phyloP scores from a whole-genome alignment of 2,888 invertebrate species.

The Xestia rhomboidea region DNA sequence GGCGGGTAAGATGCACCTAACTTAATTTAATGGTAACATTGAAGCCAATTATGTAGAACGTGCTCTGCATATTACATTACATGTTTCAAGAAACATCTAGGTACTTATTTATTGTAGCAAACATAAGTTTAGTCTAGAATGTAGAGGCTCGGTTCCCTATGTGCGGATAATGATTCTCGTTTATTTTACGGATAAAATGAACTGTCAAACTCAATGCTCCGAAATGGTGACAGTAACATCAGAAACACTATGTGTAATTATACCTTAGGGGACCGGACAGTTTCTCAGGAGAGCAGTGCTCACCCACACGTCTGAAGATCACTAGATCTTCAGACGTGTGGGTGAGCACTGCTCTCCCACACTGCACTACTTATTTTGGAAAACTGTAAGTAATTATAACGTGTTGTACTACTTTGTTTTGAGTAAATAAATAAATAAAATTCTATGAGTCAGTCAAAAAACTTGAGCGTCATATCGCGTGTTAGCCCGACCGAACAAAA shows the following conservation, averaged over 20 bases:
- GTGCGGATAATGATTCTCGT: neutral
- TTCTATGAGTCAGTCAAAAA: neutral
- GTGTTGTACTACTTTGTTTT: too few relatives aligned
- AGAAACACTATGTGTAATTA: too few relatives aligned
- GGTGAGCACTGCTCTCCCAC: too few relatives aligned
- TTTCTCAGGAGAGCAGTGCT: too few relatives aligned
- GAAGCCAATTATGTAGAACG: conserved; percentile 22
- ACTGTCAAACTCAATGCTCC: neutral
- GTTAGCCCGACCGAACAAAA: neutral
- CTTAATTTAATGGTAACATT: conserved; percentile 19
- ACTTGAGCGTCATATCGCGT: neutral
- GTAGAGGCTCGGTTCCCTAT: neutral
- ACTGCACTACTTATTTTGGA: too few relatives aligned
- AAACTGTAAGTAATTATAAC: too few relatives aligned
- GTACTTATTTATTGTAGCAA: neutral
- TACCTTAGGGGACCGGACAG: too few relatives aligned
- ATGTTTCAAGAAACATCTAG: neutral
- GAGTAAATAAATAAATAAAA: too few relatives aligned
- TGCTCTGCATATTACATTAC: conserved; percentile 23
- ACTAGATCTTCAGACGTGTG: too few relatives aligned
- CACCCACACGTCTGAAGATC: too few relatives aligned
- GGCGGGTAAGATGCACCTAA: neutral
- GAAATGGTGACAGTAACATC: too few relatives aligned
- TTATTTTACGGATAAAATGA: neutral
- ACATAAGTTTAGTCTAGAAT: neutral